Base-by-base conservation (phyloP, 2,113 vertebrate species). In the Cairina moschata region DNA sequence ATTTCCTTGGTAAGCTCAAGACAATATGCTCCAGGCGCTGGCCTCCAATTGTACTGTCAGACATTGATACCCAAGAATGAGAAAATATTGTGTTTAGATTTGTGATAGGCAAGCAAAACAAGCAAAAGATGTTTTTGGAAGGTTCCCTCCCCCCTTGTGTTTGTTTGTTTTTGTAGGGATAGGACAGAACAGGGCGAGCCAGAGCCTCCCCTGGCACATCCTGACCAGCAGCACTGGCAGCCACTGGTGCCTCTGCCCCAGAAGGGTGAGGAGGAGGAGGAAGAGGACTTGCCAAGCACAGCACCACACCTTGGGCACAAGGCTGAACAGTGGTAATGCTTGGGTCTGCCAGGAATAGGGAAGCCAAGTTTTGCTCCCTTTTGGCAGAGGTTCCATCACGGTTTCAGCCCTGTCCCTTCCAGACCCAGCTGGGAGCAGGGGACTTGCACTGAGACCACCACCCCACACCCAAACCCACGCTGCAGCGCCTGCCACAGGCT, bases 1-100 rank as follows among this genome's bases (percentile, higher is more conserved):
- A 96, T 98, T 98, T 98, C 98, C 98, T 98, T 93, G 95, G 93
- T 91, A 88, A 93, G 94, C 94, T 78, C 77, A 63, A 98, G 97
- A 98, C 98, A 98, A 98, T 98, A 93, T 55, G 28, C 66, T 88
- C 71, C 34, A 3, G 81, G 92, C 83, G 29, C 91, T 88, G 83
- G 96, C 88, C 80, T 90, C 88, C 96, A 84, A 96, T 96, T 97
- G 94, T 97, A 84, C 96, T 97, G 97, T 97, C 96, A 98, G 91
- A 97, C 97, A 97, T 96, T 92, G 95, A 97, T 97, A 86, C 95
- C 91, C 91, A 75, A 96, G 97, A 97, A 97, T 93, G 97, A 95
- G 96, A 95, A 97, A 98, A 98, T 96, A 94, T 75, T 97, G 87
- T 97, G 93, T 89, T 98, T 98, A 97, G 97, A 91, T 95, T 89